phyloP scores from a whole-genome alignment of 2,797 vertebrate species.

The Parauchenoglanis punctatus region DNA sequence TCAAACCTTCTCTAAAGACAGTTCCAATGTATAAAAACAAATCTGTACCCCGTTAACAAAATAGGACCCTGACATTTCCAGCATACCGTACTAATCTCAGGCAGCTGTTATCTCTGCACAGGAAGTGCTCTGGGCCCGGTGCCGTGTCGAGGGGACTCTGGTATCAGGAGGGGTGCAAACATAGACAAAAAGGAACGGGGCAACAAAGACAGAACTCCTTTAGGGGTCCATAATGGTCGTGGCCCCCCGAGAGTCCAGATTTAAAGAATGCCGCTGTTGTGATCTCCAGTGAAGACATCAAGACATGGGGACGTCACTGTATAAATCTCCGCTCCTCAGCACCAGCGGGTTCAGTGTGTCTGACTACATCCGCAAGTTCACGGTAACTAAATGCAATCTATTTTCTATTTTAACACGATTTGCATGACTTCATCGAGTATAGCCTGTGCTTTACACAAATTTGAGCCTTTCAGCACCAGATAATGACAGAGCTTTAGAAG shows the following conservation, averaged over 20 bases:
- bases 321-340: conserved; percentile 69
- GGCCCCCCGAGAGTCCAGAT: conserved; percentile 22
- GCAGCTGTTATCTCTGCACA: conserved; percentile 74
- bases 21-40: conserved; percentile 57
- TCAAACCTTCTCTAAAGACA: conserved; percentile 21
- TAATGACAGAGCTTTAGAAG: conserved; percentile 7
- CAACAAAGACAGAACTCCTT: conserved; percentile 72
- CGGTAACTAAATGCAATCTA: conserved; percentile 70
- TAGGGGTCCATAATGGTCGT: conserved; percentile 65
- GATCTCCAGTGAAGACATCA: conserved; percentile 2
- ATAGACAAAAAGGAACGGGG: conserved; percentile 35
- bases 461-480: neutral
- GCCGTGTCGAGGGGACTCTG: conserved; percentile 56
- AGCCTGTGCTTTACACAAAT: neutral
- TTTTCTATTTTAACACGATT: neutral
- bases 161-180: conserved; percentile 66
- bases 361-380: conserved; percentile 77
- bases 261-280: neutral
- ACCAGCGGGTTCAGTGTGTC: conserved; percentile 78
- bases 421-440: neutral
- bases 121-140: conserved; percentile 74
- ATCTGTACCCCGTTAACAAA: conserved; percentile 66
- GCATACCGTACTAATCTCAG: conserved; percentile 65
- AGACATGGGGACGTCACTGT: conserved; percentile 76
- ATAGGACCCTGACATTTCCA: conserved; percentile 63